A percentile compares a stretch with the other conserved stretches of the same genome.
Evolutionary conservation across 2,797 vertebrate species (phyloP).

Genomic region (Rhincodon typus): DNA sequence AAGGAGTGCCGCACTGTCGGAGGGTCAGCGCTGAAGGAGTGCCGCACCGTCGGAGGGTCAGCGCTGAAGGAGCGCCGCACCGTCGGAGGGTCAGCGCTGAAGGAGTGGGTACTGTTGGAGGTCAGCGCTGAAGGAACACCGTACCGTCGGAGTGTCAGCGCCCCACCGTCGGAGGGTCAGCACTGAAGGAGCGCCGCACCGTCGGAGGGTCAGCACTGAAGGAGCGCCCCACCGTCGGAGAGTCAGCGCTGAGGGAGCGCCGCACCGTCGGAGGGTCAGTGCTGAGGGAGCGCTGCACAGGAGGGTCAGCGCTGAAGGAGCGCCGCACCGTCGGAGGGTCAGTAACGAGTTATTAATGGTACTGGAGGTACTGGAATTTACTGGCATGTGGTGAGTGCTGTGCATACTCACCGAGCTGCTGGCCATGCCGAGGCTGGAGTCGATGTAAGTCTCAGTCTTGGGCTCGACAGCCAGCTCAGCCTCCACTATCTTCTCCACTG

Average conservation of each 20-base stretch:
- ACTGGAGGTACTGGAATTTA: neutral
- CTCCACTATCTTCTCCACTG: constrained; percentile 95
- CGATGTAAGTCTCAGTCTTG: constrained; percentile 94
- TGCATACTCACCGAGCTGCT: constrained; percentile 79
- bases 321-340: neutral
- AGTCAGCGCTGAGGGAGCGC: neutral
- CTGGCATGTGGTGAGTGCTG: neutral
- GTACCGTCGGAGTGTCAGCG: neutral
- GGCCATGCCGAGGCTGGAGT: constrained; percentile 78
- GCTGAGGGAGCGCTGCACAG: neutral
- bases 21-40: neutral
- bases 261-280: neutral
- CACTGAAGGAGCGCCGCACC: neutral
- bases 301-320: neutral
- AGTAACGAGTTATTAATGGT: neutral
- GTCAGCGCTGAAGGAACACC: neutral
- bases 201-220: neutral
- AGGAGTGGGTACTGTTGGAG: neutral
- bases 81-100: neutral
- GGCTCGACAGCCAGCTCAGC: constrained; percentile 94
- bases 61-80: neutral
- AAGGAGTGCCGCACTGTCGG: neutral
- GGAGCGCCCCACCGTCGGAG: neutral
- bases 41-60: neutral
- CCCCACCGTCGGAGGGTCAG: neutral